These are phyloP conservation scores for Cheilosia grossa DNA, from an alignment of 2,888 invertebrate species.

Conservation along the genomic window DNA sequence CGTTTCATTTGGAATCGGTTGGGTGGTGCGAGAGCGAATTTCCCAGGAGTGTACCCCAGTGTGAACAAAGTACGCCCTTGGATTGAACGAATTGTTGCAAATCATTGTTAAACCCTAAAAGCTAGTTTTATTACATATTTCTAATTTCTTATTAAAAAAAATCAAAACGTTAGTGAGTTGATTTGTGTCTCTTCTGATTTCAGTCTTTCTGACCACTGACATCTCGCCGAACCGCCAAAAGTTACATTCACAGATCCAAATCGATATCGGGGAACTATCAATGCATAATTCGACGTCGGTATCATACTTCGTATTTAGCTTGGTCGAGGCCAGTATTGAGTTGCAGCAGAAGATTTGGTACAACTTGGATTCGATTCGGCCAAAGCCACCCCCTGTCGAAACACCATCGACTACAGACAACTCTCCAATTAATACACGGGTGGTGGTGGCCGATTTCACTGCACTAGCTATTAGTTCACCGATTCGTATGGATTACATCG, in stretches of 20 bases:
- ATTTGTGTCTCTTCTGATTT: slow-evolving; percentile 61
- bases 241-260: slow-evolving; percentile 83
- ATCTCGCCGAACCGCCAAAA: slow-evolving; percentile 84
- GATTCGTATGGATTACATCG: slow-evolving; percentile 81
- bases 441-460: slow-evolving; percentile 64
- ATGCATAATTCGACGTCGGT: slow-evolving; percentile 80
- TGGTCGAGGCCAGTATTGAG: slow-evolving; percentile 81
- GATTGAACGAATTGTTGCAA: slow-evolving; percentile 34
- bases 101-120: slow-evolving; percentile 24
- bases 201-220: slow-evolving; percentile 85
- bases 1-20: slow-evolving; percentile 85
- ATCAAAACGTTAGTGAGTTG: background rate
- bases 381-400: slow-evolving; percentile 69
- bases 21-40: slow-evolving; percentile 84
- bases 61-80: slow-evolving; percentile 81
- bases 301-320: slow-evolving; percentile 82
- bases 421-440: slow-evolving; percentile 79
- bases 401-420: slow-evolving; percentile 76
- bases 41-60: slow-evolving; percentile 91
- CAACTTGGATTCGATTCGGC: slow-evolving; percentile 79
- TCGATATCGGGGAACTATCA: slow-evolving; percentile 82
- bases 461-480: slow-evolving; percentile 77
- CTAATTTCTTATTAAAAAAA: background rate
- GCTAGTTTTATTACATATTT: background rate
- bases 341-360: slow-evolving; percentile 82